Evolutionary conservation across 2,113 vertebrate species (phyloP).

Genomic region (Channa argus): DNA sequence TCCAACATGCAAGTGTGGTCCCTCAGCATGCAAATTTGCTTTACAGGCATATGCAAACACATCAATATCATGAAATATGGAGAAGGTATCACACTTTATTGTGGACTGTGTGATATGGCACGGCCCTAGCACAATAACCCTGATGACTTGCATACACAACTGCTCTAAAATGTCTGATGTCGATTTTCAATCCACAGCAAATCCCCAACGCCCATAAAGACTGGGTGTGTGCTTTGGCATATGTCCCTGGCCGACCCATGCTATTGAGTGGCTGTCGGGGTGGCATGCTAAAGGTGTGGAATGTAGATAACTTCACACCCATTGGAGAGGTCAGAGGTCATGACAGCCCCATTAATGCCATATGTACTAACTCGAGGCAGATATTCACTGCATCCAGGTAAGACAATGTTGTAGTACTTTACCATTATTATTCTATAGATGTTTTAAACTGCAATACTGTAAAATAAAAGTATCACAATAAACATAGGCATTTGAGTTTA

Average conservation of each 20-base stretch:
- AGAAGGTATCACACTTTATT: too few species aligned
- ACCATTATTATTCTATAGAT: background rate
- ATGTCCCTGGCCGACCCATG: conserved; percentile 92
- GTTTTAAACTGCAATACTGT: background rate
- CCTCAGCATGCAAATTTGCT: too few species aligned
- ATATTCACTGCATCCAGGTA: conserved; percentile 98
- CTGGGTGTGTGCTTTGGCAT: conserved; percentile 96
- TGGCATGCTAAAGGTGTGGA: conserved; percentile 96
- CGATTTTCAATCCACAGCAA: conserved; percentile 85
- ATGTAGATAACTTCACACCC: conserved; percentile 94
- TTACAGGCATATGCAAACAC: too few species aligned
- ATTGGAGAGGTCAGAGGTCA: conserved; percentile 96
- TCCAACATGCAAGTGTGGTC: too few species aligned
- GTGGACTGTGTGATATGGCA: too few species aligned
- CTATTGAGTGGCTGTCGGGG: conserved; percentile 94
- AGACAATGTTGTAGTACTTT: background rate
- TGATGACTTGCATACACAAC: background rate
- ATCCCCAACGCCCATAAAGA: conserved; percentile 98
- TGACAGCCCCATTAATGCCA: conserved; percentile 96
- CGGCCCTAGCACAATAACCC: too few species aligned
- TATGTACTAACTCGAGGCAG: conserved; percentile 94
- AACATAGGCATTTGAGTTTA: background rate
- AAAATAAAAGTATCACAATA: background rate
- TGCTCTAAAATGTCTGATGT: background rate
- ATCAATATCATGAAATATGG: too few species aligned